Percentiles rank a stretch among this genome's conserved stretches.
These are phyloP conservation scores for Pelecanoides urinatrix DNA, from an alignment of 2,113 vertebrate species.

Conservation along the genomic window DNA sequence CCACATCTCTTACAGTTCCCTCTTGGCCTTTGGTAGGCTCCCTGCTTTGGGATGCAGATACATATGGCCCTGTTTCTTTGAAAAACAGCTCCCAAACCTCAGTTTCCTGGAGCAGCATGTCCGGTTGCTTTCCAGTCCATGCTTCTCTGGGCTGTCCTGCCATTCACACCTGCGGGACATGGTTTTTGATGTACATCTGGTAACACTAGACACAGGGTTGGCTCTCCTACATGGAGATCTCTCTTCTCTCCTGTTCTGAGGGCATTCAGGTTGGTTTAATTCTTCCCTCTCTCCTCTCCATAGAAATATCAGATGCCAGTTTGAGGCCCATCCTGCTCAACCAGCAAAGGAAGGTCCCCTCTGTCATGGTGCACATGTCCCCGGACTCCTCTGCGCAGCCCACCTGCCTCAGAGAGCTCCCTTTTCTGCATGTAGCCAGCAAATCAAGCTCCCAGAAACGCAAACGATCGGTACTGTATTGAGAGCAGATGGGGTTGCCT, in stretches of 20 bases:
- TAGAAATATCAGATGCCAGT: not conserved
- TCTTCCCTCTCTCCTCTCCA: not conserved
- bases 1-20: not conserved
- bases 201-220: not conserved
- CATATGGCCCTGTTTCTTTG: not conserved
- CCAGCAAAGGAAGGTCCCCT: not conserved
- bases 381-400: not conserved
- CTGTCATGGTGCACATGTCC: not conserved
- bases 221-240: not conserved
- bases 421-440: not conserved
- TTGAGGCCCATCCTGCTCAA: not conserved
- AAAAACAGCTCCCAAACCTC: not conserved
- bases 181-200: not conserved
- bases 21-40: not conserved
- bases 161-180: not conserved
- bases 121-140: not conserved
- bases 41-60: not conserved
- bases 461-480: slow-evolving; percentile 5
- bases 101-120: not conserved
- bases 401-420: not conserved
- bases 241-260: not conserved
- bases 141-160: not conserved
- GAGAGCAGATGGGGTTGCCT: accelerated
- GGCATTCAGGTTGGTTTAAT: not conserved
- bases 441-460: slow-evolving; percentile 17